phyloP scores from a whole-genome alignment of 2,113 vertebrate genomes.

The Galemys pyrenaicus region DNA sequence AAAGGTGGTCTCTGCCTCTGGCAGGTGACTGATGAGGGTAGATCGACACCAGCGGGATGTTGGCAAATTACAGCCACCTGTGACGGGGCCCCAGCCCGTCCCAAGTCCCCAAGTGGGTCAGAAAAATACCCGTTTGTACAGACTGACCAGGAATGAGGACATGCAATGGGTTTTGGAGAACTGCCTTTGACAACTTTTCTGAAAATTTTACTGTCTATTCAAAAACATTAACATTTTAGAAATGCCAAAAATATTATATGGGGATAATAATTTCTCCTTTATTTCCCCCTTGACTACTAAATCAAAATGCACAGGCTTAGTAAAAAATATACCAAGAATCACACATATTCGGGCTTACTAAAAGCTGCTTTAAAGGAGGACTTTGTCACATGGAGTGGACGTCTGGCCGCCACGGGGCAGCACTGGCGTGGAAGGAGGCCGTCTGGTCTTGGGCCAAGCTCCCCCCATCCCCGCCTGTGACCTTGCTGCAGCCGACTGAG shows the following conservation, averaged over 20 bases:
- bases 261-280: not conserved
- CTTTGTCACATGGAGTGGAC: no score
- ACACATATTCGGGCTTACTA: not conserved
- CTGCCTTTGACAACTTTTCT: not conserved
- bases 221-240: not conserved
- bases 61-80: not conserved
- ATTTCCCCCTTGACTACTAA: not conserved
- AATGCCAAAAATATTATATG: not conserved
- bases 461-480: no score
- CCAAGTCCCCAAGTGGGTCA: no score
- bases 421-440: no score
- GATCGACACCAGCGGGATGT: no score
- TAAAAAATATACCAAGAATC: not conserved
- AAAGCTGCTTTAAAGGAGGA: not conserved
- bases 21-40: no score
- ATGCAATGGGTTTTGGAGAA: not conserved
- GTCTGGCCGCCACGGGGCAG: no score
- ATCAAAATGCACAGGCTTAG: not conserved
- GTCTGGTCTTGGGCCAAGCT: no score
- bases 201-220: not conserved
- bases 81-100: not conserved
- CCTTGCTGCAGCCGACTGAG: no score
- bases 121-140: not conserved
- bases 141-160: not conserved
- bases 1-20: no score